A percentile compares a stretch with the other conserved stretches of the same genome.
Evolutionary conservation across 2,797 vertebrate species (phyloP).

Genomic region (Chelidonichthys spinosus): DNA sequence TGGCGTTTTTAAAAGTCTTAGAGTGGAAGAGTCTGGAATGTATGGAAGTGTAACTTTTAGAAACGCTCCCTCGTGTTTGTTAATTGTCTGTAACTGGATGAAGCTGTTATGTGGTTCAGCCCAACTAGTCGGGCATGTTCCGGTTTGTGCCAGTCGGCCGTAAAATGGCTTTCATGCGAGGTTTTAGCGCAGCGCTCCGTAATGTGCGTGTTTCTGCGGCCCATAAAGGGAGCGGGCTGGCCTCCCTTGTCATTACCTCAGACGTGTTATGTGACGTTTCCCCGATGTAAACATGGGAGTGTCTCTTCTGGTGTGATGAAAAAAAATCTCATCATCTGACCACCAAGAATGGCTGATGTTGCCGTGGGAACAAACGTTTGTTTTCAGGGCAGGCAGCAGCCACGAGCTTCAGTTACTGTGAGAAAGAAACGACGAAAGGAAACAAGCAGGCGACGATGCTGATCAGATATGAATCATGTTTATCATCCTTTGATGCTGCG

Average conservation of each 20-base stretch:
- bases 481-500: slow-evolving; percentile 34
- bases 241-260: slow-evolving; percentile 62
- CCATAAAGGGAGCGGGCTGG: slow-evolving; percentile 34
- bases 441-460: not conserved
- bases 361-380: slow-evolving; percentile 62
- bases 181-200: slow-evolving; percentile 36
- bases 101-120: slow-evolving; percentile 8
- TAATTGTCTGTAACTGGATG: slow-evolving; percentile 3
- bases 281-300: slow-evolving; percentile 67
- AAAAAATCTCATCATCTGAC: slow-evolving; percentile 59
- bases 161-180: slow-evolving; percentile 50
- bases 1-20: not conserved
- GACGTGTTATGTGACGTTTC: slow-evolving; percentile 62
- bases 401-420: not conserved
- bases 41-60: not conserved
- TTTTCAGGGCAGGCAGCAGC: not conserved
- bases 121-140: slow-evolving; percentile 37
- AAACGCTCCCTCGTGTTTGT: slow-evolving; percentile 12
- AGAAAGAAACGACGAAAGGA: too few species aligned
- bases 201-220: slow-evolving; percentile 21
- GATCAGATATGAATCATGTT: slow-evolving; percentile 21
- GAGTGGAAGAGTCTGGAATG: not conserved
- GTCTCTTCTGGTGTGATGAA: slow-evolving; percentile 50
- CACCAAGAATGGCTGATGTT: slow-evolving; percentile 55
- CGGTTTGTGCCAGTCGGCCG: slow-evolving; percentile 44